Base-by-base conservation (phyloP, 35 echinoderm and acorn worm species). In the Diadema setosum region DNA sequence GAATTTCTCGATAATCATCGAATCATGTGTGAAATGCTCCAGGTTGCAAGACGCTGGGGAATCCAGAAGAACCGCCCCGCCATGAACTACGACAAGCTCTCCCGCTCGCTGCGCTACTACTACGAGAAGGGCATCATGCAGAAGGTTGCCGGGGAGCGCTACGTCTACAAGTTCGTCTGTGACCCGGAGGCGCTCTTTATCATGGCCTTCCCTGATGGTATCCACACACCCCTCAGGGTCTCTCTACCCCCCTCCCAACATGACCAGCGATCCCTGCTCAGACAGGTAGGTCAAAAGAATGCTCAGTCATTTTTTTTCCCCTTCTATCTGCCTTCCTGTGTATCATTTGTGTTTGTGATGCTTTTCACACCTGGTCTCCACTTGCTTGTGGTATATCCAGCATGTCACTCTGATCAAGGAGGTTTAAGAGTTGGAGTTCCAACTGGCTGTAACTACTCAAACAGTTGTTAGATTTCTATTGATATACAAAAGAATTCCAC, bases 41-140 rank as follows among this genome's bases (percentile, higher is more conserved):
- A 99, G 96, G 96, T 99, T 20, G 96, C 96, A 36, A 85, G 96
- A 61, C 84, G 96, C 45, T 99, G 96, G 96, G 96, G 96, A 1
- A 94, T 99, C 42, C 96, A 99, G 82, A 99, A 99, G 81, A 99
- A 99, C 86, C 41, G 96, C 73, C 96, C 96, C 32, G 96, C 96
- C 81, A 99, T 99, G 96, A 99, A 99, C 65, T 99, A 99, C 81
- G 96, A 99, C 75, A 99, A 99, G 75, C 93, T 99, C 29, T 99
- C 96, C 2, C 92, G 96, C 20, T 99, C 96, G 0, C 45, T 99
- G 29, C 81, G 96, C 15, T 95, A 99, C 82, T 99, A 99, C 58
- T 95, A 99, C 50, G 96, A 99, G 78, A 99, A 99, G 45, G 96
- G 96, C 30, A 99, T 99, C 80, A 99, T 99, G 96, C 96, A 99